A percentile compares a stretch with the other conserved stretches of the same genome.
These are phyloP conservation scores for Amblyopsis rosae DNA, from an alignment of 2,113 vertebrate genomes.

Conservation along the genomic window DNA sequence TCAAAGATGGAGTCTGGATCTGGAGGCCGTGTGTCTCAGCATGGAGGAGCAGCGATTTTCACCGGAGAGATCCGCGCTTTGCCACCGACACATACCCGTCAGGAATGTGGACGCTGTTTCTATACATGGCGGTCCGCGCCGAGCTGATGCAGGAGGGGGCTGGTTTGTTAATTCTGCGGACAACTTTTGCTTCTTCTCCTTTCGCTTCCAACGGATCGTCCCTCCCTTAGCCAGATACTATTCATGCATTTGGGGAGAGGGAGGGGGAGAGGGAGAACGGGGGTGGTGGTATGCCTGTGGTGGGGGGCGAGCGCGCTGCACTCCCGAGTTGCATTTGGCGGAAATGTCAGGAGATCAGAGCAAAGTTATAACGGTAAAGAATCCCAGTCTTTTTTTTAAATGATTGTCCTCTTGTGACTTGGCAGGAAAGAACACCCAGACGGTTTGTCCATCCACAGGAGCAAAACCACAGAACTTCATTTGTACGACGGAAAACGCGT, in stretches of 20 bases:
- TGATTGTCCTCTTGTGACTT: slow-evolving; percentile 30
- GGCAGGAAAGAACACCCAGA: slow-evolving; percentile 2
- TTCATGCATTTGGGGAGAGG: slow-evolving; percentile 74
- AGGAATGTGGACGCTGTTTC: slow-evolving; percentile 38
- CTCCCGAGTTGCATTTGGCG: slow-evolving; percentile 74
- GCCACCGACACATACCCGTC: slow-evolving; percentile 18
- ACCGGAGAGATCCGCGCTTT: slow-evolving; percentile 39
- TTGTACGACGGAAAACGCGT: slow-evolving; percentile 39
- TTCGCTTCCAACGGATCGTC: slow-evolving; percentile 70
- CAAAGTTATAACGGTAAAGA: slow-evolving; percentile 62
- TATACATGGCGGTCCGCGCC: slow-evolving; percentile 27
- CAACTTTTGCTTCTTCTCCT: slow-evolving; percentile 68
- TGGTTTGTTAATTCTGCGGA: slow-evolving; percentile 69
- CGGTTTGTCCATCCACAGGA: slow-evolving; percentile 57
- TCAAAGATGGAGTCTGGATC: slow-evolving; percentile 95
- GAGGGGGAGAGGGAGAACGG: background rate
- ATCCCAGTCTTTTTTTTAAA: slow-evolving; percentile 14
- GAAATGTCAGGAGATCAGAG: slow-evolving; percentile 77
- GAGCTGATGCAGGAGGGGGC: slow-evolving; percentile 53
- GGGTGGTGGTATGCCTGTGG: slow-evolving; percentile 18
- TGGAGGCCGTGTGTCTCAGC: slow-evolving; percentile 84
- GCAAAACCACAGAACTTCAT: slow-evolving; percentile 56
- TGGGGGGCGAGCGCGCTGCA: slow-evolving; percentile 8
- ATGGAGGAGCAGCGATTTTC: slow-evolving; percentile 65
- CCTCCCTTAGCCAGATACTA: slow-evolving; percentile 79